A percentile compares a stretch with the other conserved stretches of the same genome.
Conservation (phyloP, 2,888 invertebrate species). For the Drosophila prostipennis region DNA sequence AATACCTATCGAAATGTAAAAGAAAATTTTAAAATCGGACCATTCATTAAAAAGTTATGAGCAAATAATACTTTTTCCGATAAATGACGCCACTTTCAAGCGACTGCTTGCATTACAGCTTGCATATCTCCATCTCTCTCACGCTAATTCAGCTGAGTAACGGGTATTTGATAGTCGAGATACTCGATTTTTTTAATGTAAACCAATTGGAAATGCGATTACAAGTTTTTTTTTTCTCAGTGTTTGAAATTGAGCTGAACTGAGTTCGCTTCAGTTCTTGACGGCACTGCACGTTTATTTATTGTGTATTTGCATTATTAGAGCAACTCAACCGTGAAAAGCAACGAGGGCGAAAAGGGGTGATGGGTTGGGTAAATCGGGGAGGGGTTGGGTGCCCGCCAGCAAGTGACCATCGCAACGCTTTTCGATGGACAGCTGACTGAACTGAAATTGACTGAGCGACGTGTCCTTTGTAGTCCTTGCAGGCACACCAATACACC, state of each 20-base stretch:
- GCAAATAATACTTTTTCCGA: too few relatives aligned
- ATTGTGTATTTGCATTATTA: conserved; percentile 76
- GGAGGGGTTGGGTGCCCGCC: background rate
- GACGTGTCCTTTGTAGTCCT: conserved; percentile 56
- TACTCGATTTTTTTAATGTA: too few relatives aligned
- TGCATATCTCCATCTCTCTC: too few relatives aligned
- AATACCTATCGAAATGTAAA: too few relatives aligned
- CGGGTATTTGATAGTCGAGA: too few relatives aligned
- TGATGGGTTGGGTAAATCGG: too few relatives aligned
- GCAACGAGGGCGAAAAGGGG: conserved; percentile 23
- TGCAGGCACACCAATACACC: conserved; percentile 9
- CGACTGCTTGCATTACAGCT: too few relatives aligned
- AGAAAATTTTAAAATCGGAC: too few relatives aligned
- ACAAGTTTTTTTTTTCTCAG: background rate
- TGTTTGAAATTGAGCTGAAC: conserved; percentile 1
- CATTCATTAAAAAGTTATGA: too few relatives aligned
- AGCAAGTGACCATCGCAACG: conserved; percentile 43
- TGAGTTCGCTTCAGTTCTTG: conserved; percentile 31
- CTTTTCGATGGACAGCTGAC: conserved; percentile 39
- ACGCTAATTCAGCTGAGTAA: too few relatives aligned
- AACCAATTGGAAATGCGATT: too few relatives aligned
- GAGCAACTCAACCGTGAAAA: conserved; percentile 63
- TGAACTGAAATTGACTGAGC: conserved; percentile 28
- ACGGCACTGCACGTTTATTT: conserved; percentile 60
- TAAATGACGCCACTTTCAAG: too few relatives aligned